These are phyloP conservation scores for Plutomurus gul DNA, from an alignment of 1,140 invertebrate genomes.

Conservation along the genomic window DNA sequence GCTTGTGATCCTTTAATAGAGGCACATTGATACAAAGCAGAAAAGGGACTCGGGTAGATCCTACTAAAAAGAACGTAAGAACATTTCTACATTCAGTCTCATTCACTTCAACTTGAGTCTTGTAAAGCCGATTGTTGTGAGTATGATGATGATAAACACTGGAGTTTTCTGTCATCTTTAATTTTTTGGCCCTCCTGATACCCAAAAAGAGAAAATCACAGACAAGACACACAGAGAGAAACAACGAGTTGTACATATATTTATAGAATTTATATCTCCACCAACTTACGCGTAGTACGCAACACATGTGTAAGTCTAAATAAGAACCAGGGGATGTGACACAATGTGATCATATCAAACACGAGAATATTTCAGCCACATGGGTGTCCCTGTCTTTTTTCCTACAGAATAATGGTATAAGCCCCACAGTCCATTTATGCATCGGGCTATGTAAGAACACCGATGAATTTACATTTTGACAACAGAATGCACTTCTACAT, in stretches of 20 bases:
- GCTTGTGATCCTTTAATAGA: too few relatives aligned
- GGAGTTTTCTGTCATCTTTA: neutral
- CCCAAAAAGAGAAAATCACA: neutral
- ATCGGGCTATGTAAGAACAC: neutral
- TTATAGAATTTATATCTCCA: too few relatives aligned
- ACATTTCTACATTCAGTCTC: neutral
- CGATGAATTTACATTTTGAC: too few relatives aligned
- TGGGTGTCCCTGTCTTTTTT: neutral
- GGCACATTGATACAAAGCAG: too few relatives aligned
- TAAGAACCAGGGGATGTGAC: neutral
- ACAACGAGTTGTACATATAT: too few relatives aligned
- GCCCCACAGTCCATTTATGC: neutral
- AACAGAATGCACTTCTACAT: too few relatives aligned
- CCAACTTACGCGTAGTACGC: too few relatives aligned
- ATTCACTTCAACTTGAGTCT: neutral
- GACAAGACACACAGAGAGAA: too few relatives aligned
- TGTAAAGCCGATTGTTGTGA: neutral
- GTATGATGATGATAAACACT: neutral
- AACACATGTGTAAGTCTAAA: too few relatives aligned
- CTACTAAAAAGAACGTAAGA: neutral
- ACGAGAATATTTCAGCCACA: neutral
- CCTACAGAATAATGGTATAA: neutral
- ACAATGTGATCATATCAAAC: conserved; percentile 5
- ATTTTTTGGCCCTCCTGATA: neutral
- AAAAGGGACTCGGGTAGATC: neutral